A percentile compares a stretch with the other conserved stretches of the same genome.
Evolutionary conservation across 2,888 invertebrate species (phyloP).

Genomic region (Eugnorisma glareosa): DNA sequence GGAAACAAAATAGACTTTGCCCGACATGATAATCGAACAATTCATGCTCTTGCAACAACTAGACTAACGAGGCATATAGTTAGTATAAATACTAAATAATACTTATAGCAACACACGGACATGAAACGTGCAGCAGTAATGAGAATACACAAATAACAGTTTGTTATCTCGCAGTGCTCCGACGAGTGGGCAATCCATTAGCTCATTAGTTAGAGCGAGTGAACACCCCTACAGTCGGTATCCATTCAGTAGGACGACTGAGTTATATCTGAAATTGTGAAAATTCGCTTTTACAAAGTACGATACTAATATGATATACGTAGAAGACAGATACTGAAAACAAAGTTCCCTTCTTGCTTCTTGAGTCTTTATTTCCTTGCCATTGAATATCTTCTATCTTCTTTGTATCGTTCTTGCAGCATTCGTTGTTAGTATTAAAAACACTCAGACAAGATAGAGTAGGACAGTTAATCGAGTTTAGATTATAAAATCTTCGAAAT

Average conservation of each 20-base stretch:
- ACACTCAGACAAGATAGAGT: too few species aligned
- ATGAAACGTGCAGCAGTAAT: constrained; percentile 22
- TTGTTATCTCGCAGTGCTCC: constrained; percentile 31
- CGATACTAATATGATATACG: too few species aligned
- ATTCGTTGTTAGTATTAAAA: too few species aligned
- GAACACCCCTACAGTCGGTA: neutral
- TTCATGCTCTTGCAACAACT: too few species aligned
- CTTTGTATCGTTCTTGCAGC: too few species aligned
- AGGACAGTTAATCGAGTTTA: too few species aligned
- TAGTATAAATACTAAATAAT: neutral
- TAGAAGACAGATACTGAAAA: too few species aligned
- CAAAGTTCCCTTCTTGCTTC: neutral
- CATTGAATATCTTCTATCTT: neutral
- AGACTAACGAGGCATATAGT: neutral
- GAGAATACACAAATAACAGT: constrained; percentile 24
- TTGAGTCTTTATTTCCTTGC: neutral
- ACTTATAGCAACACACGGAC: constrained; percentile 5
- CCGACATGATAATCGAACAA: too few species aligned
- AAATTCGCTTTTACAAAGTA: constrained; percentile 11
- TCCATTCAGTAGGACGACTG: neutral
- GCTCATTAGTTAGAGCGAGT: constrained; percentile 41
- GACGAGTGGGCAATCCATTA: constrained; percentile 17
- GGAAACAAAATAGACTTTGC: too few species aligned
- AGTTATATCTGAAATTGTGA: constrained; percentile 7
- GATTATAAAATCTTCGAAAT: too few species aligned